Evolutionary conservation across 2,113 vertebrate genomes (phyloP).

Genomic region (Forbesichthys papilliferus): DNA sequence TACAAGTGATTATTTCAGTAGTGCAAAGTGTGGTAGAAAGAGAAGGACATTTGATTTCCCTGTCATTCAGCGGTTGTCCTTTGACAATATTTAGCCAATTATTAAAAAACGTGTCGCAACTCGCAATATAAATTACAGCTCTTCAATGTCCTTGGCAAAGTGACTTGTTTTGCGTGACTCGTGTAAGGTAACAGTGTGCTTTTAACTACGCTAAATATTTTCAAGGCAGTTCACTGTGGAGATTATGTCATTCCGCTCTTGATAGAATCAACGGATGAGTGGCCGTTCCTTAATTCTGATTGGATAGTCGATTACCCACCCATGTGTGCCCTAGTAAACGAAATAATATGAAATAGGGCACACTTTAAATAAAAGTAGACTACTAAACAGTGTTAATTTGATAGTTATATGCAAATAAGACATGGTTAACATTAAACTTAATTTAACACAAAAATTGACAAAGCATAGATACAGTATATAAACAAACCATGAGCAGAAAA

Average conservation of each 20-base stretch:
- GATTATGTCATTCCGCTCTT: neutral
- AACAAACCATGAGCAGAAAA: no score
- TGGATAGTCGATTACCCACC: conserved; percentile 46
- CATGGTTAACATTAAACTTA: neutral
- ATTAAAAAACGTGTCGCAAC: no score
- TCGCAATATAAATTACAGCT: no score
- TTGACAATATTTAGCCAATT: no score
- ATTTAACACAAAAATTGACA: neutral
- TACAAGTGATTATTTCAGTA: no score
- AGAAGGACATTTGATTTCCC: no score
- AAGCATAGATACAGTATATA: neutral
- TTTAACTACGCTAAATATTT: conserved; percentile 19
- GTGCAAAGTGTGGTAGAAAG: no score
- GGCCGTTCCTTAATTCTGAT: conserved; percentile 50
- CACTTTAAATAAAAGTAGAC: neutral
- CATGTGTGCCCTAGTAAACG: conserved; percentile 33
- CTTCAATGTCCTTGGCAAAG: neutral
- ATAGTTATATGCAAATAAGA: neutral
- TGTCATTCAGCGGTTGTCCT: no score
- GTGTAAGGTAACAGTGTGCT: neutral
- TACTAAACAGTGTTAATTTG: neutral
- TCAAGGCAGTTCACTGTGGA: conserved; percentile 11
- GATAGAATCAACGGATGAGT: conserved; percentile 56
- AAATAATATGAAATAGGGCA: conserved; percentile 26
- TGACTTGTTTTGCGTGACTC: neutral